Evolutionary conservation across 2,888 invertebrate species (phyloP).

Genomic region (Apamea monoglypha): DNA sequence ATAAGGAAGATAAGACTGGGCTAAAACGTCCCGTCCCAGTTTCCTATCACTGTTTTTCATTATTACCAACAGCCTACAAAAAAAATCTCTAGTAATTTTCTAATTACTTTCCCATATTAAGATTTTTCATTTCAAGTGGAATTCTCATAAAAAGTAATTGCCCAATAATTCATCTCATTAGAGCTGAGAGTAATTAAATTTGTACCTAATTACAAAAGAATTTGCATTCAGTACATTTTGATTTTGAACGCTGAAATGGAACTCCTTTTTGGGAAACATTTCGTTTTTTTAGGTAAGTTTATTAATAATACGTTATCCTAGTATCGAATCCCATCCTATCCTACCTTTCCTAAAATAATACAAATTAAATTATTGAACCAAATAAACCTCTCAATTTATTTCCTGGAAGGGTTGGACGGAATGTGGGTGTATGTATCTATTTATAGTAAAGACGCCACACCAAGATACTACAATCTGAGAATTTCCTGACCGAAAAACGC

Average conservation of each 20-base stretch:
- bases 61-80: neutral
- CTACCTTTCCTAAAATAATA: neutral
- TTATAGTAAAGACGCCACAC: no score
- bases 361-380: neutral
- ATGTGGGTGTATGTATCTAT: no score
- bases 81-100: neutral
- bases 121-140: conserved; percentile 10
- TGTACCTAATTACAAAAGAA: conserved; percentile 8
- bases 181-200: neutral
- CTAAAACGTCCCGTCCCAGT: neutral
- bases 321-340: neutral
- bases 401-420: no score
- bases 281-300: conserved; percentile 25
- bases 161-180: conserved; percentile 37
- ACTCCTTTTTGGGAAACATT: neutral
- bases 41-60: neutral
- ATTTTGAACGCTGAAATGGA: conserved; percentile 27
- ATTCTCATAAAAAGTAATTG: conserved; percentile 36
- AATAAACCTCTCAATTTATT: no score
- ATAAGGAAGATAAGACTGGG: neutral
- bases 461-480: no score
- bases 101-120: neutral
- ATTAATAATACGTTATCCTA: neutral
- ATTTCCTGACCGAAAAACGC: no score
- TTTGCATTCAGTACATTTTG: neutral